These are phyloP conservation scores for Philereme transversata DNA, from an alignment of 2,888 invertebrate genomes.

Conservation along the genomic window DNA sequence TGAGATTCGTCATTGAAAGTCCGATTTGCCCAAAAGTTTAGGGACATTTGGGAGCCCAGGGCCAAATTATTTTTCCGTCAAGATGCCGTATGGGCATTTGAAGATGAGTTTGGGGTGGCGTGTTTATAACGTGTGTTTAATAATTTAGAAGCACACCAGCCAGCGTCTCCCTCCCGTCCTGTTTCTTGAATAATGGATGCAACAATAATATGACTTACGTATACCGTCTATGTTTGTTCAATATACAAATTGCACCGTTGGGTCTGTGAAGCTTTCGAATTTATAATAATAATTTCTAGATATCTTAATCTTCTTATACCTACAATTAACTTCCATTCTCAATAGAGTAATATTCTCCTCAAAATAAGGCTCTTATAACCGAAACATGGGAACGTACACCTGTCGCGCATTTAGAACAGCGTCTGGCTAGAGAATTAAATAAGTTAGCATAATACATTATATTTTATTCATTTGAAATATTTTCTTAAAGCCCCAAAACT, in stretches of 20 bases:
- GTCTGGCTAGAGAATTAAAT: conserved; percentile 53
- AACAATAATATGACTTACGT: conserved; percentile 73
- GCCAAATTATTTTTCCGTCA: conserved; percentile 66
- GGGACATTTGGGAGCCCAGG: conserved; percentile 38
- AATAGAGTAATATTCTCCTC: not conserved
- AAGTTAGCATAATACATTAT: conserved; percentile 24
- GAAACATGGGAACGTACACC: conserved; percentile 68
- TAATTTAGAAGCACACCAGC: conserved; percentile 67
- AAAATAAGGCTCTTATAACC: conserved; percentile 52
- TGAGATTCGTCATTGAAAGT: conserved; percentile 40
- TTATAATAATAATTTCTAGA: conserved; percentile 23
- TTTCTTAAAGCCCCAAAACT: conserved; percentile 17
- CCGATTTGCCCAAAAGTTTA: conserved; percentile 40
- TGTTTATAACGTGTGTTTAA: conserved; percentile 80
- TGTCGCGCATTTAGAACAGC: conserved; percentile 58
- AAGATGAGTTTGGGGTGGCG: conserved; percentile 69
- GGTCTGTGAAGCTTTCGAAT: conserved; percentile 31
- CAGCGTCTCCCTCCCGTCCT: conserved; percentile 62
- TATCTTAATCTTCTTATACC: conserved; percentile 56
- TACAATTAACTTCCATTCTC: conserved; percentile 54
- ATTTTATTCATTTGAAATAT: conserved; percentile 46
- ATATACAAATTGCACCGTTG: conserved; percentile 40
- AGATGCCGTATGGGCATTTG: conserved; percentile 57
- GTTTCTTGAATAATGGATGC: conserved; percentile 77
- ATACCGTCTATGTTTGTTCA: conserved; percentile 62